phyloP scores from a whole-genome alignment of 1,140 invertebrate genomes.

The Drosophila asahinai region DNA sequence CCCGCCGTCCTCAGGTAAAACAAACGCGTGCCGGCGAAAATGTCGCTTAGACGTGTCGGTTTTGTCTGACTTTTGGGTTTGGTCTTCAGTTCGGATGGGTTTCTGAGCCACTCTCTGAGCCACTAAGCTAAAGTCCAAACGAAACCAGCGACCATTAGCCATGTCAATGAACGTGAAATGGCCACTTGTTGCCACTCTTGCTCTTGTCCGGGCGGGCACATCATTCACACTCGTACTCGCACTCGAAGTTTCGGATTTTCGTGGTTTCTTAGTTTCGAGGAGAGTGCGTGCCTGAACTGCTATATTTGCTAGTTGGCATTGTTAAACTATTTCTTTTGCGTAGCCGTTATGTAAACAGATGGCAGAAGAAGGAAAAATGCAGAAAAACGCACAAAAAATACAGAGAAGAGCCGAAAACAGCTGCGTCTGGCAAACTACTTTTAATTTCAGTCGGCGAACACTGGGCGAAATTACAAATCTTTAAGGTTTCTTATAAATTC shows the following conservation, averaged over 20 bases:
- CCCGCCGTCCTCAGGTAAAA: constrained; percentile 64
- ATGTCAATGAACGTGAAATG: constrained; percentile 82
- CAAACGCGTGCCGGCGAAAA: constrained; percentile 71
- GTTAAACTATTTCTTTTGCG: constrained; percentile 53
- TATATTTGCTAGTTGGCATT: constrained; percentile 57
- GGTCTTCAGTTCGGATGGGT: constrained; percentile 4
- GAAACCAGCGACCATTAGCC: constrained; percentile 41
- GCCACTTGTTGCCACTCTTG: constrained; percentile 44
- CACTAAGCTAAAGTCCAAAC: constrained; percentile 10
- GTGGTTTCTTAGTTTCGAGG: constrained; percentile 26
- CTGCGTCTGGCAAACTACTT: constrained; percentile 67
- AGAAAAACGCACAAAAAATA: constrained; percentile 17
- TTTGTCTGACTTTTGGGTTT: constrained; percentile 2
- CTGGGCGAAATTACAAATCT: not conserved
- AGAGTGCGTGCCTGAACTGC: constrained; percentile 68
- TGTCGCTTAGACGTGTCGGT: constrained; percentile 26
- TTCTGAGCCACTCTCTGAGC: constrained; percentile 20
- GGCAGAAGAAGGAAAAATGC: constrained; percentile 15
- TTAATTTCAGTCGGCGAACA: constrained; percentile 59
- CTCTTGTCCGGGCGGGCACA: constrained; percentile 33
- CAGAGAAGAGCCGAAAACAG: constrained; percentile 45
- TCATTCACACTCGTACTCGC: constrained; percentile 42
- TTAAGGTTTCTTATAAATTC: not conserved
- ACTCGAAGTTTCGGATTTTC: constrained; percentile 8
- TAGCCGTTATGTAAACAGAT: constrained; percentile 73